phyloP scores from a whole-genome alignment of 2,113 vertebrate species.

The Xiphophorus hellerii region DNA sequence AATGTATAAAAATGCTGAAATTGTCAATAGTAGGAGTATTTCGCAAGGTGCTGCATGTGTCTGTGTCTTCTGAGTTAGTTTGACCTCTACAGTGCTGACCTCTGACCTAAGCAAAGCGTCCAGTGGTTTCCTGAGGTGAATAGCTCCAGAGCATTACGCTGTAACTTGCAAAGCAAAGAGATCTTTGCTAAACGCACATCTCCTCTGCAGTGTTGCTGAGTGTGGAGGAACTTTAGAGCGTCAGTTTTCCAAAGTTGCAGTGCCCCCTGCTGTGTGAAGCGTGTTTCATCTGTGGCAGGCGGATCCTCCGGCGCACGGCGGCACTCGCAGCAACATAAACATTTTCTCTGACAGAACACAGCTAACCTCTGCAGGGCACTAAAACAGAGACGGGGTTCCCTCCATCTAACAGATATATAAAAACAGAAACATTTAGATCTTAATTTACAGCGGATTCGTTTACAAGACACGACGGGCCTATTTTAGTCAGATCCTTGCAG shows the following conservation, averaged over 20 bases:
- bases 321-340: constrained; percentile 8
- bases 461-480: constrained; percentile 18
- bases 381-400: constrained; percentile 13
- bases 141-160: constrained; percentile 16
- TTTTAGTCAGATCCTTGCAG: constrained; percentile 25
- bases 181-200: not conserved
- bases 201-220: constrained; percentile 5
- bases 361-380: constrained; percentile 6
- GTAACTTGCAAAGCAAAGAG: constrained; percentile 5
- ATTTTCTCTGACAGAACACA: not conserved
- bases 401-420: constrained; percentile 28
- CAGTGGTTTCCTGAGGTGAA: constrained; percentile 44
- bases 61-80: not conserved
- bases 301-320: not conserved
- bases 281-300: constrained; percentile 19
- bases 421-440: constrained; percentile 8
- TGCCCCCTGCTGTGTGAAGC: constrained; percentile 69
- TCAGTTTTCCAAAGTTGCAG: constrained; percentile 59
- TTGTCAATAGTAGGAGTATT: not conserved
- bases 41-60: not conserved
- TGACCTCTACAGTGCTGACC: not conserved
- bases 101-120: constrained; percentile 10
- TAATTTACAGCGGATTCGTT: constrained; percentile 21
- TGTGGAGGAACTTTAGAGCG: constrained; percentile 5
- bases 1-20: not conserved